phyloP scores from a whole-genome alignment of 2,888 invertebrate species.

The Chalcosyrphus nemorum region DNA sequence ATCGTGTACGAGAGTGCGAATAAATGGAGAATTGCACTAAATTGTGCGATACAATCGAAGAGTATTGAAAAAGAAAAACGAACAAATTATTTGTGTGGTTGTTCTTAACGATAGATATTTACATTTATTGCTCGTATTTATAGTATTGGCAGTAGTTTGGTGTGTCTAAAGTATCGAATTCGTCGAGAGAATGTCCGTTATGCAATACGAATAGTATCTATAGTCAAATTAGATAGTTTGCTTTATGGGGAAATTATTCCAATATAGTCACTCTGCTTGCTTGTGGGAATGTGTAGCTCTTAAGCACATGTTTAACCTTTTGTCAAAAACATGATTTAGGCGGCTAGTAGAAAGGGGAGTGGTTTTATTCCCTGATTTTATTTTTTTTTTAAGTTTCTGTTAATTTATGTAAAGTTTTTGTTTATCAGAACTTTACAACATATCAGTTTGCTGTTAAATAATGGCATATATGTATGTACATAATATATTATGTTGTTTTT shows the following conservation, averaged over 20 bases:
- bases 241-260: conserved; percentile 27
- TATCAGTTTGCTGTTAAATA: too few species aligned
- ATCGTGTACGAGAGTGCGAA: conserved; percentile 57
- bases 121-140: conserved; percentile 42
- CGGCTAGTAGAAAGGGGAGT: background rate
- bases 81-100: conserved; percentile 15
- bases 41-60: conserved; percentile 32
- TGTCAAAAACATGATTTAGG: conserved; percentile 1
- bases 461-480: too few species aligned
- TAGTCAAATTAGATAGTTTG: background rate
- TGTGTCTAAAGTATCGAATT: background rate
- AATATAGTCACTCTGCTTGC: background rate
- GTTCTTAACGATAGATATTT: conserved; percentile 25
- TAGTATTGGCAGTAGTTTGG: conserved; percentile 2
- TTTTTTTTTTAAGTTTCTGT: background rate
- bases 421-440: background rate
- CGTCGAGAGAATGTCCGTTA: conserved; percentile 10
- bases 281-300: conserved; percentile 3
- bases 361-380: background rate
- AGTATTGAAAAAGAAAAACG: conserved; percentile 8
- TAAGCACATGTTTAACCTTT: conserved; percentile 39
- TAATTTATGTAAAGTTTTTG: background rate
- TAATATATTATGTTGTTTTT: too few species aligned
- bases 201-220: conserved; percentile 16
- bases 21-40: conserved; percentile 53